Conservation (phyloP, 1,140 invertebrate species). For the Alviniconcha marisindica region DNA sequence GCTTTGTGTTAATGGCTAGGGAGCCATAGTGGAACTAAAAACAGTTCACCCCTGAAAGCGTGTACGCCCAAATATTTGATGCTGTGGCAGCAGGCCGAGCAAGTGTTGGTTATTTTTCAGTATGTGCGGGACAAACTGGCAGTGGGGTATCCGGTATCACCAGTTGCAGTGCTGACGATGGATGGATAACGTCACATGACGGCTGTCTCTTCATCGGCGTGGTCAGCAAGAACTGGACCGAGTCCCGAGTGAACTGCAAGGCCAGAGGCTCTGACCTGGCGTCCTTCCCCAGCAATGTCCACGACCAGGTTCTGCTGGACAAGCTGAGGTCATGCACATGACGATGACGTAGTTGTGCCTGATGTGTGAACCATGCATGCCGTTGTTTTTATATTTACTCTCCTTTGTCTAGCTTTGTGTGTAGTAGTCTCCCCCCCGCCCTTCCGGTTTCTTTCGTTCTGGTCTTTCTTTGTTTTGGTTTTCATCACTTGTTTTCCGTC, state of each 20-base stretch:
- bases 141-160: background rate
- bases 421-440: background rate
- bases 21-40: too few species aligned
- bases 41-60: too few species aligned
- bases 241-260: too few species aligned
- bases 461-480: background rate
- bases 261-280: background rate
- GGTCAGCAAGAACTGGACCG: too few species aligned
- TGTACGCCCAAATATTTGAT: too few species aligned
- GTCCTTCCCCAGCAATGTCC: background rate
- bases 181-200: background rate
- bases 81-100: too few species aligned
- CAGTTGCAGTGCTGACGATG: background rate
- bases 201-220: too few species aligned
- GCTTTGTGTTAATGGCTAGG: too few species aligned
- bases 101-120: too few species aligned
- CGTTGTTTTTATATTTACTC: background rate
- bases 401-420: background rate
- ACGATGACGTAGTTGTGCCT: background rate
- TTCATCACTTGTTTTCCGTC: background rate
- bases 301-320: background rate
- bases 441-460: slow-evolving; percentile 5
- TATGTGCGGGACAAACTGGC: too few species aligned
- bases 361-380: background rate
- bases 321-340: background rate